Evolutionary conservation across 2,797 vertebrate genomes (phyloP), one percentile per base, ranked within the genome.

Genomic region (Cheirogaleus major): DNA sequence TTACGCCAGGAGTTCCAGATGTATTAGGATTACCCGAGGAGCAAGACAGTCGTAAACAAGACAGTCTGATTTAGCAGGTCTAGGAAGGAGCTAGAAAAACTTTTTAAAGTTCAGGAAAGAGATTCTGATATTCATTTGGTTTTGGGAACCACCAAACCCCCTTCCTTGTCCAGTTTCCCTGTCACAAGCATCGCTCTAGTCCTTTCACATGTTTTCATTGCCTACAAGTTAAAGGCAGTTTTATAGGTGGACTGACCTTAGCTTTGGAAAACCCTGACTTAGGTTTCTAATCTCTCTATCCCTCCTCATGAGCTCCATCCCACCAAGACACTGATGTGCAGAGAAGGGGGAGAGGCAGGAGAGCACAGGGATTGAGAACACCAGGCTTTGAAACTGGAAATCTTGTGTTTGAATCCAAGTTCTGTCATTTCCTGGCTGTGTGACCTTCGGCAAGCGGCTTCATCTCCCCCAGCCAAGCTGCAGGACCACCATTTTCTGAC

Each of bases 381-480:
- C 57, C 12, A 5, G 72, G 17, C 22, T 80, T 96, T 32, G 10
- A 32, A 78, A 61, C 35, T 32, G 9, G 48, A 93, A 88, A 93
- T 41, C 5, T 30, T 18, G 10, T 57, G 70, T 78, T 91, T 11
- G 76, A n/a, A 81, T 78, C 13, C 76, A 63, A 18, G 14, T 17
- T 80, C 59, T 91, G n/a, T 72, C 30, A 63, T n/a, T 81, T 70
- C 38, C 4, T 38, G 79, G 48, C 50, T 61, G 4, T 59, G 57
- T 57, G 94, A 85, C n/a, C 83, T 93, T 95, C 25, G 6, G 35
- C 45, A 81, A 55, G 38, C 73, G 89, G 30, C 63, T 89, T 70
- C 59, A 76, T 67, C 27, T 80, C 52, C 48, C 32, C n/a, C 82
- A 72, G 35, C 50, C 75, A 73, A 20, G 41, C 17, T 38, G 25